Evolutionary conservation across 1,140 invertebrate genomes (phyloP).

Genomic region (Pararge aegeria): DNA sequence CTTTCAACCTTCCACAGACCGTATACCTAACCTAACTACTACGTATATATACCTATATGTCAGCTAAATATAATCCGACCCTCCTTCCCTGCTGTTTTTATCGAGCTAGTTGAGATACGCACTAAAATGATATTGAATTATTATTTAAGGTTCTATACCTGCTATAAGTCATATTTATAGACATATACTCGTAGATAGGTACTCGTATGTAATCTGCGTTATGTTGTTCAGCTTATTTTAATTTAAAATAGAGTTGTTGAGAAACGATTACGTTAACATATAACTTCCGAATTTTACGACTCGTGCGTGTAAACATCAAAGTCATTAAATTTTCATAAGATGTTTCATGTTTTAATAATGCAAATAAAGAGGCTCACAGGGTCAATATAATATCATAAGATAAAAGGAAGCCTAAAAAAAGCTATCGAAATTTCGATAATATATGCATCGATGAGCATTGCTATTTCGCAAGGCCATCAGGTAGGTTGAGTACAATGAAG

Average conservation of each 20-base stretch:
- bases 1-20: slow-evolving; percentile 41
- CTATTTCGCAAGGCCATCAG: background rate
- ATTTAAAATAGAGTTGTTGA: slow-evolving; percentile 15
- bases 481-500: too few species aligned
- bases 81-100: slow-evolving; percentile 36
- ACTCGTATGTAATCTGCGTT: background rate
- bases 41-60: slow-evolving; percentile 10
- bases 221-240: slow-evolving; percentile 11
- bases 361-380: slow-evolving; percentile 20
- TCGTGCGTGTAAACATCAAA: slow-evolving; percentile 15
- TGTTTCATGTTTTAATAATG: slow-evolving; percentile 29
- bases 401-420: slow-evolving; percentile 23
- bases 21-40: slow-evolving; percentile 18
- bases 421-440: background rate
- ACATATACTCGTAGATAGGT: background rate
- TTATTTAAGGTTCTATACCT: slow-evolving; percentile 3
- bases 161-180: too few species aligned
- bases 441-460: background rate
- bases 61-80: slow-evolving; percentile 49
- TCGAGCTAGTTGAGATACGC: slow-evolving; percentile 23
- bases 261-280: slow-evolving; percentile 10
- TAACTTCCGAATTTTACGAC: slow-evolving; percentile 19
- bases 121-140: slow-evolving; percentile 24
- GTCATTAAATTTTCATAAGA: slow-evolving; percentile 26
- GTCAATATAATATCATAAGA: slow-evolving; percentile 24